These are phyloP conservation scores for Carassius carassius DNA, from an alignment of 2,113 vertebrate genomes.

Conservation along the genomic window DNA sequence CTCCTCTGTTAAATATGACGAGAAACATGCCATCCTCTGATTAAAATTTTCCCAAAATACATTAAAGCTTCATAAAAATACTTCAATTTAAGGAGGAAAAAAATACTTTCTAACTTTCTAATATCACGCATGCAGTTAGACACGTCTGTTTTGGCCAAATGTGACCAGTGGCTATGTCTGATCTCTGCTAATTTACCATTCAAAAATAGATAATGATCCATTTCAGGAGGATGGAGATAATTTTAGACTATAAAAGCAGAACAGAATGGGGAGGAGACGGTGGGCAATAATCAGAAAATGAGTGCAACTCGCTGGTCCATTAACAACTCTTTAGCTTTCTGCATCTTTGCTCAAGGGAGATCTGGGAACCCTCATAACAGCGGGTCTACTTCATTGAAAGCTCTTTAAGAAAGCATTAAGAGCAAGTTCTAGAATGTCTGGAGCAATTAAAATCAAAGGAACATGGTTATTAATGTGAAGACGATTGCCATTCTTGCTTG, in stretches of 20 bases:
- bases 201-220: conserved; percentile 56
- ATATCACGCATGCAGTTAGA: conserved; percentile 37
- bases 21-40: conserved; percentile 37
- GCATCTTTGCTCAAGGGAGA: conserved; percentile 20
- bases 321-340: conserved; percentile 33
- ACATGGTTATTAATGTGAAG: neutral
- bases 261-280: conserved; percentile 36
- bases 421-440: conserved; percentile 26
- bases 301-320: conserved; percentile 49
- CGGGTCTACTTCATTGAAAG: conserved; percentile 3
- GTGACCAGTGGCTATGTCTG: conserved; percentile 46
- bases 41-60: conserved; percentile 40
- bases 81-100: neutral
- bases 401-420: conserved; percentile 32
- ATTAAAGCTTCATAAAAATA: conserved; percentile 23
- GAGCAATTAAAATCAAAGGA: neutral
- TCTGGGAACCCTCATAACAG: conserved; percentile 4
- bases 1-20: conserved; percentile 1
- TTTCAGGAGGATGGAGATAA: conserved; percentile 51
- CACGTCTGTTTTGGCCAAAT: conserved; percentile 42
- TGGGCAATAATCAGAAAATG: conserved; percentile 54
- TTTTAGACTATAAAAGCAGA: conserved; percentile 49
- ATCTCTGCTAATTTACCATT: conserved; percentile 52
- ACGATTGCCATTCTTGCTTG: neutral
- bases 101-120: neutral